phyloP scores from a whole-genome alignment of 2,113 vertebrate genomes.

The Semicossyphus pulcher region DNA sequence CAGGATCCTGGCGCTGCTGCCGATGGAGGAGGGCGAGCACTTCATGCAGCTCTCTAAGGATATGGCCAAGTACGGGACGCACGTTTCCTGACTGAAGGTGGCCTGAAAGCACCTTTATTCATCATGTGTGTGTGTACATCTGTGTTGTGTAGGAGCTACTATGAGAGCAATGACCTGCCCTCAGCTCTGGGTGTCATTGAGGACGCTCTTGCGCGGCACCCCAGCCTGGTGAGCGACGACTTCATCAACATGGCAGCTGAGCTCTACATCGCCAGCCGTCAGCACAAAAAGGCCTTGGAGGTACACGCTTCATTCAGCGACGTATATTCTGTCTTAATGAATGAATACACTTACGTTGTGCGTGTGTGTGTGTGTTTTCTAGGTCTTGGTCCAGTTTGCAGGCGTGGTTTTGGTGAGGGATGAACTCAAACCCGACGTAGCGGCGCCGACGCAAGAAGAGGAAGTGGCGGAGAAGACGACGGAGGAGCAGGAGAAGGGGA shows the following conservation, averaged over 20 bases:
- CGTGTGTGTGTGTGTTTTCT: neutral
- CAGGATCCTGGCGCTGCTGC: slow-evolving; percentile 91
- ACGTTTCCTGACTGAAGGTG: no score
- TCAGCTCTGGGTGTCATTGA: slow-evolving; percentile 93
- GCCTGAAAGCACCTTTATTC: no score
- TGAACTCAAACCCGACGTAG: neutral
- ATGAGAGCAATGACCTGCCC: slow-evolving; percentile 91
- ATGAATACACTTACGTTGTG: neutral
- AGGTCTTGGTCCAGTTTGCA: slow-evolving; percentile 81
- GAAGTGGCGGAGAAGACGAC: neutral
- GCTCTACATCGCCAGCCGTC: slow-evolving; percentile 91
- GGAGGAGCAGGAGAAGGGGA: neutral
- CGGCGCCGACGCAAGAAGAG: neutral
- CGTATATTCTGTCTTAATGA: neutral
- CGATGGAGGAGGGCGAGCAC: slow-evolving; percentile 91
- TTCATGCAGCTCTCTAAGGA: slow-evolving; percentile 98
- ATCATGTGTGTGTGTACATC: no score
- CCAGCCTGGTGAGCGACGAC: slow-evolving; percentile 90
- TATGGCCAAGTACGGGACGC: slow-evolving; percentile 92
- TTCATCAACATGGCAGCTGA: slow-evolving; percentile 95
- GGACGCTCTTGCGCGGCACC: slow-evolving; percentile 91
- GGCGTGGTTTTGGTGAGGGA: slow-evolving; percentile 65
- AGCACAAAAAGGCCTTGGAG: slow-evolving; percentile 90
- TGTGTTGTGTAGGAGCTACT: slow-evolving; percentile 88
- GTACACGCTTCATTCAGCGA: slow-evolving; percentile 69